Evolutionary conservation across 2,888 invertebrate genomes (phyloP).

Genomic region (Agonopterix arenella): DNA sequence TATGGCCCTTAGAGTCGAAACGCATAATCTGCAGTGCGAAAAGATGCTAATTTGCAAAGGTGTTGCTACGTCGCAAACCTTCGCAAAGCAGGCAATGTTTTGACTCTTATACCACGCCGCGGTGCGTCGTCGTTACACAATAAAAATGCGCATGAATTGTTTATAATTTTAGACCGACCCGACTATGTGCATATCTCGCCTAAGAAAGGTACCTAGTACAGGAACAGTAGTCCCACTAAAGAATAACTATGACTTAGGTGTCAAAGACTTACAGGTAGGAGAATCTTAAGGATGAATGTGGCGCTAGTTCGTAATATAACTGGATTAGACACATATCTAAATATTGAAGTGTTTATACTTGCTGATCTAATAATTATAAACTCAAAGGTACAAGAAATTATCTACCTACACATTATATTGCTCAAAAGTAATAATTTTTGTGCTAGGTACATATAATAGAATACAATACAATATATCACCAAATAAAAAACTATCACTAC

Average conservation of each 20-base stretch:
- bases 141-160: too few relatives aligned
- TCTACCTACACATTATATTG: not conserved
- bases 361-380: too few relatives aligned
- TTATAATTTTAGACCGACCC: too few relatives aligned
- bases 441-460: slow-evolving; percentile 10
- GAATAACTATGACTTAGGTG: slow-evolving; percentile 66
- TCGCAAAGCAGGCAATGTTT: too few relatives aligned
- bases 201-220: slow-evolving; percentile 39
- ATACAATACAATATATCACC: slow-evolving; percentile 13
- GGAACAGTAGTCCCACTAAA: slow-evolving; percentile 42
- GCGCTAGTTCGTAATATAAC: slow-evolving; percentile 21
- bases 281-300: slow-evolving; percentile 38
- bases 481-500: slow-evolving; percentile 10
- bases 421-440: slow-evolving; percentile 5
- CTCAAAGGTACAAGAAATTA: slow-evolving; percentile 1
- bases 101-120: too few relatives aligned
- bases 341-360: slow-evolving; percentile 6
- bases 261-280: slow-evolving; percentile 55
- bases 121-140: too few relatives aligned
- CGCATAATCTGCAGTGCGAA: too few relatives aligned
- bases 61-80: too few relatives aligned
- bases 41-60: too few relatives aligned
- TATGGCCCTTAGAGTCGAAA: too few relatives aligned
- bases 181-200: too few relatives aligned
- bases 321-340: slow-evolving; percentile 39